Percentiles rank a stretch among this genome's conserved stretches.
Conservation (phyloP, 2,113 vertebrate species). For the Poecile atricapillus region DNA sequence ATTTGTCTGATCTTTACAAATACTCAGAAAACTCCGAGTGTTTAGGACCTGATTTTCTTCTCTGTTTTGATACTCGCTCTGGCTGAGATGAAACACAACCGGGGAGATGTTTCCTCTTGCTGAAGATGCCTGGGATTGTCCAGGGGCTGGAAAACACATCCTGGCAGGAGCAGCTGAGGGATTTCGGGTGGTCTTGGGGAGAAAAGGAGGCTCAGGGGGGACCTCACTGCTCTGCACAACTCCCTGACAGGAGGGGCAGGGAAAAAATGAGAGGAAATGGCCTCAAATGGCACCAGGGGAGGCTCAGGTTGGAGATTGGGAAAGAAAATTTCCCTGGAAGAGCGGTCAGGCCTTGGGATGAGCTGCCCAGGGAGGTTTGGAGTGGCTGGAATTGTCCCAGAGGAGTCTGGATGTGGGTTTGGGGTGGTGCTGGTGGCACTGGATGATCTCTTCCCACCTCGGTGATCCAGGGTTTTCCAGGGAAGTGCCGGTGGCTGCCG, state of each 20-base stretch:
- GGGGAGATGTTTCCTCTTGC: neutral
- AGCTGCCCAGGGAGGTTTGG: neutral
- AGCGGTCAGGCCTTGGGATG: neutral
- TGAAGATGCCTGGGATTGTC: rapidly evolving
- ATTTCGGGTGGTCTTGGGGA: neutral
- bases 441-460: neutral
- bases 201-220: neutral
- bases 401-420: neutral
- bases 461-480: neutral
- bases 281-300: neutral
- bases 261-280: neutral
- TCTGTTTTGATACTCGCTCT: neutral
- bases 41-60: neutral
- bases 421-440: neutral
- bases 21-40: neutral
- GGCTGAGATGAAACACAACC: neutral
- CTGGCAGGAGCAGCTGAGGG: neutral
- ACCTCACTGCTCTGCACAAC: neutral
- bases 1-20: neutral
- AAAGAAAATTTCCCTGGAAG: neutral
- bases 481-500: neutral
- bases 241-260: neutral
- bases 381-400: neutral
- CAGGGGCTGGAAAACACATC: neutral
- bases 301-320: neutral